phyloP scores from a whole-genome alignment of 2,797 vertebrate genomes.

The Liasis olivaceus region DNA sequence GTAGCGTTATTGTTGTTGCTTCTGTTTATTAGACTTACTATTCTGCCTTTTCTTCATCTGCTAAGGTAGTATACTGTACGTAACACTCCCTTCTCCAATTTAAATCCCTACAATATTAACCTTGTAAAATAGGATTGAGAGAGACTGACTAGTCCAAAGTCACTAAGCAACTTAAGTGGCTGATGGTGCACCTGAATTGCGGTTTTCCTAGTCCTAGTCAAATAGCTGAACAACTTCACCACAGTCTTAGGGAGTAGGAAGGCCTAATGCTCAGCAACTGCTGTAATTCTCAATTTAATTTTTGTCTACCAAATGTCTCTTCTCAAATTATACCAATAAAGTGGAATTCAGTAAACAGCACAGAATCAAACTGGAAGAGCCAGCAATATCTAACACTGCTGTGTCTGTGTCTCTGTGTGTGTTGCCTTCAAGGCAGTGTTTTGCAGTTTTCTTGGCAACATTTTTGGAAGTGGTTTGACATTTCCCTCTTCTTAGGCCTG shows the following conservation, averaged over 20 bases:
- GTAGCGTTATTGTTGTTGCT: not conserved
- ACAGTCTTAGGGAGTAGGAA: not conserved
- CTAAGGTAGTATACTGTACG: not conserved
- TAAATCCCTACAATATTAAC: not conserved
- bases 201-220: not conserved
- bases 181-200: not conserved
- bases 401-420: not conserved
- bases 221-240: not conserved
- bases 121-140: not conserved
- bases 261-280: not conserved
- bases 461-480: not conserved
- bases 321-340: not conserved
- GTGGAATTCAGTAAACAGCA: not conserved
- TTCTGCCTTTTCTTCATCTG: not conserved
- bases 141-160: not conserved
- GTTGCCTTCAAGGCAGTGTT: not conserved
- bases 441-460: not conserved
- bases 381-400: not conserved
- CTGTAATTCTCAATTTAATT: not conserved
- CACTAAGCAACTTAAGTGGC: not conserved
- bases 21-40: not conserved
- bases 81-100: not conserved
- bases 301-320: not conserved
- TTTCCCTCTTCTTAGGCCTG: not conserved
- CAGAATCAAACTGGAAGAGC: not conserved